Evolutionary conservation across 2,888 invertebrate species (phyloP).

Genomic region (Therioaphis trifolii): DNA sequence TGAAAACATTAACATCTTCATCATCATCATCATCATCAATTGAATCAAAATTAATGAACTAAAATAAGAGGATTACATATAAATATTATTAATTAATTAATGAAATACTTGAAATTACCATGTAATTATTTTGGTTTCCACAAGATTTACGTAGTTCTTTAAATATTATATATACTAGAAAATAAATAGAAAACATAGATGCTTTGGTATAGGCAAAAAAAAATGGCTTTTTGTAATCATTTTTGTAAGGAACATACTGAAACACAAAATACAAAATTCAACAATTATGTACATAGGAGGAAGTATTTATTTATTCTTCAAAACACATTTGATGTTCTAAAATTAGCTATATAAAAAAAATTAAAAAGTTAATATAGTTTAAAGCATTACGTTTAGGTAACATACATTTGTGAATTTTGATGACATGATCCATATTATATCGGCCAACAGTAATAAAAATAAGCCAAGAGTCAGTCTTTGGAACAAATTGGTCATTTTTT

Average conservation of each 20-base stretch:
- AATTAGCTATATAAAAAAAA: neutral
- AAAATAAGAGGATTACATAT: constrained; percentile 11
- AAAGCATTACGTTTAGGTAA: neutral
- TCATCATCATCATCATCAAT: constrained; percentile 38
- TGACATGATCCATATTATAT: constrained; percentile 95
- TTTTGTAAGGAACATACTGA: constrained; percentile 82
- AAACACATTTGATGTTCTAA: neutral
- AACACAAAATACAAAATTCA: constrained; percentile 68
- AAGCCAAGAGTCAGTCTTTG: constrained; percentile 86
- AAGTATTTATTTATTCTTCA: neutral
- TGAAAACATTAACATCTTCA: constrained; percentile 46
- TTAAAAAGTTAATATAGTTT: neutral
- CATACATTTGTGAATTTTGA: constrained; percentile 92
- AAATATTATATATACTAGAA: constrained; percentile 74
- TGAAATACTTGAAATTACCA: constrained; percentile 71
- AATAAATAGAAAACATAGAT: constrained; percentile 91
- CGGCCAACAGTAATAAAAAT: constrained; percentile 87
- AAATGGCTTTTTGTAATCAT: constrained; percentile 91
- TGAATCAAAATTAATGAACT: constrained; percentile 53
- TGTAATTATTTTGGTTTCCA: constrained; percentile 72
- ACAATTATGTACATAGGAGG: no score
- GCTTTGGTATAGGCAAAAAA: constrained; percentile 96
- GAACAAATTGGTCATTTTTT: constrained; percentile 74
- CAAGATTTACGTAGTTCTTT: constrained; percentile 81
- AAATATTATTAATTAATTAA: neutral